phyloP scores from a whole-genome alignment of 2,797 vertebrate genomes.

The Halcyon badia region DNA sequence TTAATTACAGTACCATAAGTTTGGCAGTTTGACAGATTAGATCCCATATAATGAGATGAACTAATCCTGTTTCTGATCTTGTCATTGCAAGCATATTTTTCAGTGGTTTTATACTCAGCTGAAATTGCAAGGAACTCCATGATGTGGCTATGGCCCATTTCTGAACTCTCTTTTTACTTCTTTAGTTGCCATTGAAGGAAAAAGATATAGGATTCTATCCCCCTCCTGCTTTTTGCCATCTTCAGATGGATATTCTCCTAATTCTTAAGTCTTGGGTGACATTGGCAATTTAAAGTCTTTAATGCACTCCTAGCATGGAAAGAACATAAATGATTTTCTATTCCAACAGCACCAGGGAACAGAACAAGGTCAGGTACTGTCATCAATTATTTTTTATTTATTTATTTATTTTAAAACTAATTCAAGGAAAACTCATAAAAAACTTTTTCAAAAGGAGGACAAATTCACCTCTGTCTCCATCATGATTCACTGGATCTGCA shows the following conservation, averaged over 20 bases:
- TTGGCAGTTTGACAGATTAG: neutral
- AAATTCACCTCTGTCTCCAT: neutral
- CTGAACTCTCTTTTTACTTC: neutral
- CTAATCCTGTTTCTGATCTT: neutral
- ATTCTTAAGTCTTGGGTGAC: neutral
- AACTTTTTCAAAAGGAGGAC: neutral
- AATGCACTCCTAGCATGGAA: neutral
- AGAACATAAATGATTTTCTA: slow-evolving; percentile 13
- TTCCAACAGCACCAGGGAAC: neutral
- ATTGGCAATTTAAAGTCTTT: neutral
- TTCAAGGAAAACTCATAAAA: neutral
- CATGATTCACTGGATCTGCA: neutral
- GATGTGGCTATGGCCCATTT: neutral
- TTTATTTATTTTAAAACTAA: neutral
- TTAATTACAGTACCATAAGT: neutral
- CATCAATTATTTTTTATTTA: neutral
- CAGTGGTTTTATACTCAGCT: neutral
- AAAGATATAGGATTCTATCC: neutral
- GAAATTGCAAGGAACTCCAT: neutral
- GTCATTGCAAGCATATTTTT: neutral
- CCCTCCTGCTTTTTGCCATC: neutral
- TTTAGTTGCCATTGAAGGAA: neutral
- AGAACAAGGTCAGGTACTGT: neutral
- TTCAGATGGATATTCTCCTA: neutral
- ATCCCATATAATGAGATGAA: neutral